Conservation (phyloP, 2,888 invertebrate species). For the Julus scanicus region DNA sequence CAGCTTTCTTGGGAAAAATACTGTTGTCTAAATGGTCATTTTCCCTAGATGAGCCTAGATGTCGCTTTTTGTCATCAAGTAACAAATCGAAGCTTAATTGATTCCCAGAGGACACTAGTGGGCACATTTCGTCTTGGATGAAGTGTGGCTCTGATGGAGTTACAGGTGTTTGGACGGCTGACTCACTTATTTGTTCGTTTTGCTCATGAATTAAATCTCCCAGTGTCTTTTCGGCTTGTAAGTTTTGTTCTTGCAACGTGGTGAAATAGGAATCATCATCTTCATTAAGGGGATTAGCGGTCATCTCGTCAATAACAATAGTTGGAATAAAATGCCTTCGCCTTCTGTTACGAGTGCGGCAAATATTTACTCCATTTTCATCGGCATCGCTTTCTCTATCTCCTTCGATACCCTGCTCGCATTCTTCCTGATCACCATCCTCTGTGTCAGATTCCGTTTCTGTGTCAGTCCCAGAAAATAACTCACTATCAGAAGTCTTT, state of each 20-base stretch:
- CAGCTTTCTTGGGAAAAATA: background rate
- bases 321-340: slow-evolving; percentile 76
- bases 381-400: slow-evolving; percentile 71
- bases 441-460: slow-evolving; percentile 74
- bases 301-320: slow-evolving; percentile 76
- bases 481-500: slow-evolving; percentile 46
- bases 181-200: slow-evolving; percentile 7
- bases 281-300: slow-evolving; percentile 54
- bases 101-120: slow-evolving; percentile 45
- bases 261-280: slow-evolving; percentile 55
- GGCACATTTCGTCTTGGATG: slow-evolving; percentile 51
- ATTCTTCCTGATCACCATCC: slow-evolving; percentile 56
- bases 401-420: slow-evolving; percentile 68
- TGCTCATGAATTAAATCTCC: slow-evolving; percentile 51
- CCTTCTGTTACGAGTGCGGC: background rate
- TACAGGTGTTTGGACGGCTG: slow-evolving; percentile 46
- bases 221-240: slow-evolving; percentile 54
- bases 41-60: background rate
- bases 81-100: background rate
- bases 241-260: slow-evolving; percentile 56
- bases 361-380: background rate
- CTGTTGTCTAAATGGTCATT: background rate
- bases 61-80: background rate
- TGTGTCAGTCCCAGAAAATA: slow-evolving; percentile 65
- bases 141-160: background rate